phyloP scores from a whole-genome alignment of 1,140 invertebrate species.

The Cecropterus lyciades region DNA sequence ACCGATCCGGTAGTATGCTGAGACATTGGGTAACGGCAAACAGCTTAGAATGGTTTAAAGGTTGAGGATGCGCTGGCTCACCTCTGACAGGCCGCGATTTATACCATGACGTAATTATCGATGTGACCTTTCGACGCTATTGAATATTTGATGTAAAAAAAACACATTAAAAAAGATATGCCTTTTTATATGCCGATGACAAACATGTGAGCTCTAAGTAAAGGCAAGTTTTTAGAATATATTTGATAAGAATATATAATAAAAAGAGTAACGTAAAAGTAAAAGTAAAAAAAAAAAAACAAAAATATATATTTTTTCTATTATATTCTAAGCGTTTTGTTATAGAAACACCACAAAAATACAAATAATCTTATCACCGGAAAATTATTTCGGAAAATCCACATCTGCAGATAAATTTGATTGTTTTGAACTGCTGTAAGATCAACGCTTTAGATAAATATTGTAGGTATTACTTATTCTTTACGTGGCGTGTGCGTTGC shows the following conservation, averaged over 20 bases:
- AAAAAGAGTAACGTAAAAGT: no score
- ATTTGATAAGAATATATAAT: no score
- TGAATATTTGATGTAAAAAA: slow-evolving; percentile 19
- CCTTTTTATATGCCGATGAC: not conserved
- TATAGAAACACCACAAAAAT: no score
- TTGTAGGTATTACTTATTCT: no score
- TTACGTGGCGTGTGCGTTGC: no score
- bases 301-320: no score
- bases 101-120: slow-evolving; percentile 56
- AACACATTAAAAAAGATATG: not conserved
- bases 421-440: not conserved
- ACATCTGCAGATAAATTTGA: not conserved
- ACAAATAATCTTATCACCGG: not conserved
- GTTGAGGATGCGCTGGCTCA: slow-evolving; percentile 71
- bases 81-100: slow-evolving; percentile 55
- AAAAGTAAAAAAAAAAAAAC: no score
- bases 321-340: no score
- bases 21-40: slow-evolving; percentile 50
- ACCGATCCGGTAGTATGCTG: slow-evolving; percentile 51
- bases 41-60: slow-evolving; percentile 67
- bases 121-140: slow-evolving; percentile 37
- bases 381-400: not conserved
- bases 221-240: not conserved
- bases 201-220: not conserved
- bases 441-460: slow-evolving; percentile 2